Evolutionary conservation across 2,888 invertebrate species (phyloP), one percentile per base, ranked within the genome.

Genomic region (Gandaritis pyraliata): DNA sequence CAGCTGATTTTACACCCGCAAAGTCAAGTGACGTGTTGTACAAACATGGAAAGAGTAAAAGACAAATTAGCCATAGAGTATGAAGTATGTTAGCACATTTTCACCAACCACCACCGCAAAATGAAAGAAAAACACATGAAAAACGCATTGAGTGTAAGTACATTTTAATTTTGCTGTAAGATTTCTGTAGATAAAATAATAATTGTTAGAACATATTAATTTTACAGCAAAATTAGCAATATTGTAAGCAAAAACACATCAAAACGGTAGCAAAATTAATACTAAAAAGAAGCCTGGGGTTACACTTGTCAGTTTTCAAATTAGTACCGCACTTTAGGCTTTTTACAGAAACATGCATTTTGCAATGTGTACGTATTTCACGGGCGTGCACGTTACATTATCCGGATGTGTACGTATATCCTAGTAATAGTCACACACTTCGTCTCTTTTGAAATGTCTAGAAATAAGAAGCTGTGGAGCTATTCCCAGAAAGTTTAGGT

Each of bases 11-110:
- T 39, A 62, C 58, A 46, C 30, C 38, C 15, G 45, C 18, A 41
- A 46, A 58, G 56, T 52, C 43, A 39, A 30, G 11, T 48, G 45
- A 39, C 41, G 51, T 36, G 48, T 30, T 47, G 36, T 53, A 63
- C 54, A 55, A 58, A 61, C 45, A 60, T 51, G 58, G 30, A 64
- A 33, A 58, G 77, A 78, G 78, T 83, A 83, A 87, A 73, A 85
- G 83, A 83, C 63, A 75, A 88, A 90, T 89, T 90, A 92, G 91
- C 91, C 91, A 91, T 92, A 92, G 91, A 91, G 83, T 88, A 87
- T 88, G 88, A 88, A 85, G 77, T 83, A 87, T 88, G 91, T 92
- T 92, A 92, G 90, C 92, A 92, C 92, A 92, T 92, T 92, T 92
- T 91, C 91, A 90, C 92, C 92, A 91, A 92, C 91, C 92, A 91